A percentile compares a stretch with the other conserved stretches of the same genome.
Evolutionary conservation across 2,888 invertebrate genomes (phyloP).

Genomic region (Polydrusus pterygomalis): DNA sequence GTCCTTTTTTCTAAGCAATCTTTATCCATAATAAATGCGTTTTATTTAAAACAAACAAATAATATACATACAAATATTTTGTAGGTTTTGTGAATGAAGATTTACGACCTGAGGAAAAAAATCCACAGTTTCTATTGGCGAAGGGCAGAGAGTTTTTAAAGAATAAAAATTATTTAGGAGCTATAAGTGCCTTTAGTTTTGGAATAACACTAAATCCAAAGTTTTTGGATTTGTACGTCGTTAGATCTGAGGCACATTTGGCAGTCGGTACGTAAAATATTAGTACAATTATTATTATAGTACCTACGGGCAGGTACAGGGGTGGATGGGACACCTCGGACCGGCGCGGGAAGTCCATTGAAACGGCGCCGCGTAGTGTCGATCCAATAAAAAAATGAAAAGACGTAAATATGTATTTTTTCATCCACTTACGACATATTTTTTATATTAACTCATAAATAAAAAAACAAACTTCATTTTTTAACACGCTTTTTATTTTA

Average conservation of each 20-base stretch:
- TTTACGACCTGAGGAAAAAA: conserved; percentile 85
- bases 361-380: too few species aligned
- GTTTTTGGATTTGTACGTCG: conserved; percentile 83
- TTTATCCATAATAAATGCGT: not conserved
- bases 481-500: too few species aligned
- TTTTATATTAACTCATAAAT: too few species aligned
- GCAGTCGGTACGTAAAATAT: conserved; percentile 68
- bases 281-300: not conserved
- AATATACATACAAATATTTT: too few species aligned
- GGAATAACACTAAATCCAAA: conserved; percentile 84
- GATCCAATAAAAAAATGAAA: too few species aligned
- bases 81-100: conserved; percentile 83
- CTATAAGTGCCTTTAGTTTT: conserved; percentile 87
- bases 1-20: too few species aligned
- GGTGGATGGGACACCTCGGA: too few species aligned
- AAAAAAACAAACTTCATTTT: too few species aligned
- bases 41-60: not conserved
- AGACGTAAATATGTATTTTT: too few species aligned
- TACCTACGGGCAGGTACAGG: too few species aligned
- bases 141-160: conserved; percentile 88
- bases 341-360: too few species aligned
- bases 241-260: conserved; percentile 87
- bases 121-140: conserved; percentile 87
- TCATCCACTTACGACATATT: too few species aligned
- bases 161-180: conserved; percentile 84